A percentile compares a stretch with the other conserved stretches of the same genome.
phyloP scores from a whole-genome alignment of 2,888 invertebrate genomes.

The Cosmopolites sordidus region DNA sequence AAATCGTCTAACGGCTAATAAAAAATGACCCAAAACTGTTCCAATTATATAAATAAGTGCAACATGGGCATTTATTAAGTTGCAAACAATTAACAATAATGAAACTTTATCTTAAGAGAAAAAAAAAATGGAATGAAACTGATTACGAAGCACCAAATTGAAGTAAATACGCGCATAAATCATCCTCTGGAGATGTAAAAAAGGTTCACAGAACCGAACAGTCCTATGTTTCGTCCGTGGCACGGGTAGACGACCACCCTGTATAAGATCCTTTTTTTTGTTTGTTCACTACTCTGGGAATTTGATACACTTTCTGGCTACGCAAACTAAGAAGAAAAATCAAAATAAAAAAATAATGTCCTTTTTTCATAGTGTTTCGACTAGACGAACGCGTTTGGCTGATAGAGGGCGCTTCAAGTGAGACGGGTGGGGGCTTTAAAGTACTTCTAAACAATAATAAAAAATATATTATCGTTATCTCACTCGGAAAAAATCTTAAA shows the following conservation, averaged over 20 bases:
- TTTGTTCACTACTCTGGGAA: conserved; percentile 33
- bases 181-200: conserved; percentile 31
- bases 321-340: conserved; percentile 35
- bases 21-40: too few species aligned
- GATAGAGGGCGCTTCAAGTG: not conserved
- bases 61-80: too few species aligned
- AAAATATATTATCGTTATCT: too few species aligned
- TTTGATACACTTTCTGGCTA: conserved; percentile 30
- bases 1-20: too few species aligned
- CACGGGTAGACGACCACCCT: conserved; percentile 45
- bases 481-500: too few species aligned
- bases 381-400: not conserved
- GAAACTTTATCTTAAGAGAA: too few species aligned
- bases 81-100: too few species aligned
- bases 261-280: conserved; percentile 31
- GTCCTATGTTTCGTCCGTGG: conserved; percentile 44
- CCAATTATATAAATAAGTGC: too few species aligned
- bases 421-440: not conserved
- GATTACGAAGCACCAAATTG: not conserved
- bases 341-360: conserved; percentile 28
- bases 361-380: not conserved
- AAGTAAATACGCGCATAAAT: conserved; percentile 6
- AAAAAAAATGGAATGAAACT: too few species aligned
- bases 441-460: too few species aligned
- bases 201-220: conserved; percentile 48